phyloP scores from a whole-genome alignment of 2,113 vertebrate species.

The Micronisus gabar region DNA sequence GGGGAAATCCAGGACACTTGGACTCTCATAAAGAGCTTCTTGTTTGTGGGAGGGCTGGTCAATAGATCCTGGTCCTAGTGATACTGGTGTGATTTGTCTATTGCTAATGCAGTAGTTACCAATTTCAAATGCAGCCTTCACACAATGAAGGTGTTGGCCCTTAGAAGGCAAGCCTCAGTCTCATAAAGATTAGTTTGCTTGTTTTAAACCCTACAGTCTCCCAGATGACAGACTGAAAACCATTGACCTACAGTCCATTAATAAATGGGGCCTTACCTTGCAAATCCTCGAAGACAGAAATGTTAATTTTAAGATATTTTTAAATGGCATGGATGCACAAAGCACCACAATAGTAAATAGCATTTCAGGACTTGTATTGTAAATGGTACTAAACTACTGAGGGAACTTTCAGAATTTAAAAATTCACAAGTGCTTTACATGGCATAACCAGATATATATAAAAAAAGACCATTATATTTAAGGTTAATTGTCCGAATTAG shows the following conservation, averaged over 20 bases:
- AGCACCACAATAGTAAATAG: neutral
- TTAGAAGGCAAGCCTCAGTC: neutral
- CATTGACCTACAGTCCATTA: neutral
- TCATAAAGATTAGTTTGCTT: neutral
- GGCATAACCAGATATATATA: neutral
- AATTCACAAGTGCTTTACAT: neutral
- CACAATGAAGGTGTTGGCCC: neutral
- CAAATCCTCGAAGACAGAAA: neutral
- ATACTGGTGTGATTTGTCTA: neutral
- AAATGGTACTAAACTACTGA: neutral
- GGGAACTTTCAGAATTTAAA: neutral
- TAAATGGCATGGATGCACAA: neutral
- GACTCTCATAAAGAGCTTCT: neutral
- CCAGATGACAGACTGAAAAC: neutral
- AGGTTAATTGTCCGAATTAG: neutral
- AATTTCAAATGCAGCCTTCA: neutral
- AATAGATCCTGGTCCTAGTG: neutral
- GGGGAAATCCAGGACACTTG: neutral
- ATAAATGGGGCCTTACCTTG: neutral
- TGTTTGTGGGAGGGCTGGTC: neutral
- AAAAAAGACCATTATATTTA: neutral
- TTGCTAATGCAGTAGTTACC: neutral
- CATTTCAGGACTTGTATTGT: neutral
- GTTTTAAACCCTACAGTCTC: neutral
- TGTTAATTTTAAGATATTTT: neutral